These are phyloP conservation scores for Kryphioiulus occultus DNA, from an alignment of 2,888 invertebrate species.

Conservation along the genomic window DNA sequence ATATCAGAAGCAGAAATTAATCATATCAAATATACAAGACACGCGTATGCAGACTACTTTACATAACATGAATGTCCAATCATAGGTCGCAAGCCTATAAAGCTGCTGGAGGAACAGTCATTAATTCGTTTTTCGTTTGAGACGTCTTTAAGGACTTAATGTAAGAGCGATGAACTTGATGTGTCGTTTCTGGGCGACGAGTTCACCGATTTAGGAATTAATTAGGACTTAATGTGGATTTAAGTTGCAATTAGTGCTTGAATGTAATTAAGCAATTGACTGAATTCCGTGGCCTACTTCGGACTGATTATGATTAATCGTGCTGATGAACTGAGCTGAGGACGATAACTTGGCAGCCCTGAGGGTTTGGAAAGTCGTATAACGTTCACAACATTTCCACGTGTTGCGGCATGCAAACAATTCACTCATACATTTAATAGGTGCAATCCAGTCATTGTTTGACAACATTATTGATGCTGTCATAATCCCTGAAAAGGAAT, in stretches of 20 bases:
- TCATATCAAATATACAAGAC: no score
- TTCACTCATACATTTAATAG: no score
- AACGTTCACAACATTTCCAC: no score
- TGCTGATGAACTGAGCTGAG: not conserved
- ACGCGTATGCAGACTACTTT: no score
- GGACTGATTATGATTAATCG: conserved; percentile 4
- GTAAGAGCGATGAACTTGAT: not conserved
- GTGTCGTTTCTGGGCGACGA: not conserved
- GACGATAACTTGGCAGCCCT: not conserved
- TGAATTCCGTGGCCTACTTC: not conserved
- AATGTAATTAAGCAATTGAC: conserved; percentile 12
- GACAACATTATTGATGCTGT: no score
- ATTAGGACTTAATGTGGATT: not conserved
- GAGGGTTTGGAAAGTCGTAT: not conserved
- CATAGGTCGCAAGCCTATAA: no score
- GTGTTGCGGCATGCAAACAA: not conserved
- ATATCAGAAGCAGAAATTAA: no score
- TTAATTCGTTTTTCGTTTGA: not conserved
- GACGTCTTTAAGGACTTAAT: not conserved
- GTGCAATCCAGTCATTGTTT: no score
- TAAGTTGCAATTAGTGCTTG: conserved; percentile 7
- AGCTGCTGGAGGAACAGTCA: not conserved
- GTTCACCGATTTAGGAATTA: not conserved
- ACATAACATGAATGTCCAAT: no score
- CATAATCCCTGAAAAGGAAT: no score